Evolutionary conservation across 2,888 invertebrate species (phyloP).

Genomic region (Mimumesa dahlbomi): DNA sequence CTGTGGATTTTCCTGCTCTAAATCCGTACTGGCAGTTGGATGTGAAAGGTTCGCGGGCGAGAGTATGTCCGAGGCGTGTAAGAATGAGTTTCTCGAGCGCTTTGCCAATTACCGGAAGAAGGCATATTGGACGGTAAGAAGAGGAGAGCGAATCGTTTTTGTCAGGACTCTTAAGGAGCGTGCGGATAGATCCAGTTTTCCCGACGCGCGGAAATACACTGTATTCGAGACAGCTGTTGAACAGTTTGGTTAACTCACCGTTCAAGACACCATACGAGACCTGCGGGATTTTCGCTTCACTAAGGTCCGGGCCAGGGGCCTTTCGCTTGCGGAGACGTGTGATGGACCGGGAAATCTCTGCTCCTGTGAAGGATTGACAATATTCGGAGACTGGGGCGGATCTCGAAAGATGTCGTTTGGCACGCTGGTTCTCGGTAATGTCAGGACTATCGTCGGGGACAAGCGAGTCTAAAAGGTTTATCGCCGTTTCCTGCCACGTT

Average conservation of each 20-base stretch:
- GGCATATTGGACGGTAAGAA: no score
- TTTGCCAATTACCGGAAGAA: no score
- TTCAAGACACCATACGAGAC: neutral
- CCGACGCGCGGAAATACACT: neutral
- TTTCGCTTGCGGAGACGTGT: neutral
- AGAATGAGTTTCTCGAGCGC: no score
- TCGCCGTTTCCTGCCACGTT: neutral
- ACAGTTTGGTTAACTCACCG: neutral
- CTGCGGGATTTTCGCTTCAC: neutral
- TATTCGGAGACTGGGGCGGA: neutral
- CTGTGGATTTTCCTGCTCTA: neutral
- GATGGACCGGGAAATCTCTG: neutral
- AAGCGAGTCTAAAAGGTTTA: neutral
- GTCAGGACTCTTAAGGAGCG: slow-evolving; percentile 1
- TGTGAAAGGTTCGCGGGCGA: neutral
- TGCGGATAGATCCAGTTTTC: neutral
- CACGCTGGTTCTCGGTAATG: neutral
- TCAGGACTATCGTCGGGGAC: neutral
- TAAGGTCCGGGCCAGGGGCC: neutral
- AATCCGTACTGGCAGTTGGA: neutral
- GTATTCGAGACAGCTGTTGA: neutral
- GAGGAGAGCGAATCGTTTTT: neutral
- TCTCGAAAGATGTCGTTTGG: rapidly evolving
- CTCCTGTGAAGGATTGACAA: neutral
- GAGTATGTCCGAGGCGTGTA: neutral